phyloP scores from a whole-genome alignment of 2,888 invertebrate species.

The Bruchidius siliquastri region DNA sequence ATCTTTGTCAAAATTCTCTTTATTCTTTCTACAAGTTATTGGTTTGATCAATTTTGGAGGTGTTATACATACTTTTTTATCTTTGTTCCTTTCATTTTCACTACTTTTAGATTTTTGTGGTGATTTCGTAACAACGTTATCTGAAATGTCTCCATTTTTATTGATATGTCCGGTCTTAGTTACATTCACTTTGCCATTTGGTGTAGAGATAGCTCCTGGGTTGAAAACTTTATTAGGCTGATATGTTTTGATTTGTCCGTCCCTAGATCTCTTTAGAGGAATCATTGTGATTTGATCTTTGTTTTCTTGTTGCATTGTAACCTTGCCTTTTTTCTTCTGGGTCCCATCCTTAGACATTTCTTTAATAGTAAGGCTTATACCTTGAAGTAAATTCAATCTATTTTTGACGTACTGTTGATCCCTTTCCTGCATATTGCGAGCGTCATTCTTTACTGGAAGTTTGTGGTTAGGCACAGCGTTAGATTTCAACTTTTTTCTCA shows the following conservation, averaged over 20 bases:
- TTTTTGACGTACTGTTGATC: background rate
- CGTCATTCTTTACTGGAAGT: conserved; percentile 19
- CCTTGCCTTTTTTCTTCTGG: background rate
- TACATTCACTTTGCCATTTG: background rate
- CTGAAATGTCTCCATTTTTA: background rate
- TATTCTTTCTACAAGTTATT: background rate
- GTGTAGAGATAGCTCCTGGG: background rate
- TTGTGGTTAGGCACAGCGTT: conserved; percentile 48
- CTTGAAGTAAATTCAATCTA: background rate
- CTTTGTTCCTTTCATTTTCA: background rate
- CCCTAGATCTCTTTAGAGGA: background rate
- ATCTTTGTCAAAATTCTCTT: background rate
- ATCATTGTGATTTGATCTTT: background rate
- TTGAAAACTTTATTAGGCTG: background rate
- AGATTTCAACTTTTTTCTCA: conserved; percentile 48
- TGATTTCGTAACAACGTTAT: background rate
- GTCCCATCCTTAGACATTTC: background rate
- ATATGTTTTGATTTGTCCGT: background rate
- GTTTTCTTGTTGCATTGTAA: background rate
- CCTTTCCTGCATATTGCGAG: conserved; percentile 8
- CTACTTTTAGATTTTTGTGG: background rate
- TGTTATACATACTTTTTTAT: background rate
- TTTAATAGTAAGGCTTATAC: background rate
- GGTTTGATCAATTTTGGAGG: background rate
- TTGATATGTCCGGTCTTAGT: background rate